These are phyloP conservation scores for Epizoanthus illoricatus DNA, from an alignment of 92 coral and sea anemone species.

Conservation along the genomic window DNA sequence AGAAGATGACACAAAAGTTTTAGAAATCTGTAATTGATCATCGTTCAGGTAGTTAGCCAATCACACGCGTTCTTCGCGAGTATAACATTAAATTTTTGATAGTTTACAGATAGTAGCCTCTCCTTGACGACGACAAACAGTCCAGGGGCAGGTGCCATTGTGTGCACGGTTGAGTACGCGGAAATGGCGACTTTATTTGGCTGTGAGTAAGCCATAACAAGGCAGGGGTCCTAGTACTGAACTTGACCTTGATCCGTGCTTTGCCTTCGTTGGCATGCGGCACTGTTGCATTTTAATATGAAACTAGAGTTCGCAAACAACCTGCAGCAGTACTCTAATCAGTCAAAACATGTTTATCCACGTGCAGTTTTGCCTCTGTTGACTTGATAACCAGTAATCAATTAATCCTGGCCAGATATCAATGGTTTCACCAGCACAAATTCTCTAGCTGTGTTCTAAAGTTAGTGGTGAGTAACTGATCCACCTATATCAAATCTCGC, in stretches of 20 bases:
- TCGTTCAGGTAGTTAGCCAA: constrained; percentile 8
- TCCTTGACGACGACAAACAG: constrained; percentile 30
- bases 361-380: constrained; percentile 14
- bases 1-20: constrained; percentile 12
- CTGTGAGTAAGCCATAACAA: background rate
- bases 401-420: constrained; percentile 3
- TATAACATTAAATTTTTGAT: constrained; percentile 28
- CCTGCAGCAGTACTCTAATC: constrained; percentile 18
- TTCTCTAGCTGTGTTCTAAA: background rate
- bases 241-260: constrained; percentile 11
- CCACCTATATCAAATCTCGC: background rate
- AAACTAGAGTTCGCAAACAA: constrained; percentile 16
- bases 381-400: constrained; percentile 24
- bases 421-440: background rate
- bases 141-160: constrained; percentile 31
- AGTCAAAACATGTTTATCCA: constrained; percentile 24
- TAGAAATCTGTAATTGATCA: constrained; percentile 21
- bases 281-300: background rate
- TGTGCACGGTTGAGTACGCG: constrained; percentile 24
- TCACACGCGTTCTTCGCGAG: constrained; percentile 4
- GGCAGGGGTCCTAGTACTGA: constrained; percentile 4
- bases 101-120: constrained; percentile 21
- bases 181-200: constrained; percentile 29
- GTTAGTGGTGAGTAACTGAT: background rate
- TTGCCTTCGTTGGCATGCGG: constrained; percentile 18